Evolutionary conservation across 1,140 invertebrate species (phyloP).

Genomic region (Drosophila sechellia): DNA sequence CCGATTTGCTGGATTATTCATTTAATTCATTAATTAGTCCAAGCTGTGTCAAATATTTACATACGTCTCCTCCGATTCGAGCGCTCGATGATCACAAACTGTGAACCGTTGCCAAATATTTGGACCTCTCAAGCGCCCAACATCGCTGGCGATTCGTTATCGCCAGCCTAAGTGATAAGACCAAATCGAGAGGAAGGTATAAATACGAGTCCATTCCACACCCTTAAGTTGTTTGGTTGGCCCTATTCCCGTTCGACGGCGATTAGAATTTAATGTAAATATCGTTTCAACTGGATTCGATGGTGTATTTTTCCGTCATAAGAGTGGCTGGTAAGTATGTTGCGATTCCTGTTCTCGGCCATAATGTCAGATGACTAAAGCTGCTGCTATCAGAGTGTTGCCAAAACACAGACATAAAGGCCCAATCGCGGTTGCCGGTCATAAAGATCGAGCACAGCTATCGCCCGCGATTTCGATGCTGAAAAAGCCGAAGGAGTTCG

Average conservation of each 20-base stretch:
- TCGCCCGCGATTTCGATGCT: constrained; percentile 23
- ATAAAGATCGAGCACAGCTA: constrained; percentile 55
- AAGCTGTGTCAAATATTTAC: constrained; percentile 45
- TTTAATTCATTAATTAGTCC: constrained; percentile 46
- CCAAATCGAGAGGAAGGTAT: constrained; percentile 36
- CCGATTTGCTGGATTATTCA: constrained; percentile 35
- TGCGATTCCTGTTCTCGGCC: constrained; percentile 8
- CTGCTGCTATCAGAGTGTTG: constrained; percentile 14
- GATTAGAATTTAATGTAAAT: constrained; percentile 54
- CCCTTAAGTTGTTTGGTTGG: constrained; percentile 24
- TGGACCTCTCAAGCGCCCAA: constrained; percentile 21
- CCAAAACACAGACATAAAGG: constrained; percentile 53
- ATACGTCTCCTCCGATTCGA: constrained; percentile 40
- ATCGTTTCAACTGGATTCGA: constrained; percentile 12
- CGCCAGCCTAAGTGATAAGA: constrained; percentile 45
- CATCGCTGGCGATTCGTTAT: constrained; percentile 24
- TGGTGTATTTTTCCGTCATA: constrained; percentile 39
- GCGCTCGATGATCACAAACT: constrained; percentile 39
- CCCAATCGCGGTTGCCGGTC: constrained; percentile 53
- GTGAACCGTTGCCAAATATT: constrained; percentile 52
- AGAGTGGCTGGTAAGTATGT: neutral
- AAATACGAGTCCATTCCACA: constrained; percentile 9
- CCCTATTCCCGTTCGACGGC: constrained; percentile 14
- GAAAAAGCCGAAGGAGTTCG: constrained; percentile 11
- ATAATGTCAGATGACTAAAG: constrained; percentile 10